phyloP scores from a whole-genome alignment of 2,797 vertebrate genomes.

The Cirrhinus molitorella region DNA sequence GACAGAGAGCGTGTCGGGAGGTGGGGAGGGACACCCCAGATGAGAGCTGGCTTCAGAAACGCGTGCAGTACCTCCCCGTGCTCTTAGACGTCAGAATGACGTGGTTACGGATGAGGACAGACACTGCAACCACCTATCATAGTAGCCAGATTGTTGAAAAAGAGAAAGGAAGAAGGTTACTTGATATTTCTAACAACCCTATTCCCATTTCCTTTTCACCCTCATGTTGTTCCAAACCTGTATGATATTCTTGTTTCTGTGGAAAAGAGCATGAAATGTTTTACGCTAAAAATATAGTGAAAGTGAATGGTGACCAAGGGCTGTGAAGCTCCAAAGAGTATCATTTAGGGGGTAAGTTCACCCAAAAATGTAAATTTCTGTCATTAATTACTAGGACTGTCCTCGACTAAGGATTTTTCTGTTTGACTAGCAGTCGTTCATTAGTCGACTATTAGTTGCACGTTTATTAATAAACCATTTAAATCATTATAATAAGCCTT shows the following conservation, averaged over 20 bases:
- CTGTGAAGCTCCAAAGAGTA: neutral
- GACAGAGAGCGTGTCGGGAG: slow-evolving; percentile 1
- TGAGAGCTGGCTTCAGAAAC: slow-evolving; percentile 63
- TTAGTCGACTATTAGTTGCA: too few relatives aligned
- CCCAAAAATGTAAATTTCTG: too few relatives aligned
- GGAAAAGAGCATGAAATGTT: neutral
- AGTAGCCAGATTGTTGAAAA: slow-evolving; percentile 37
- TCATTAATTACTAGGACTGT: too few relatives aligned
- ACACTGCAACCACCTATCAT: slow-evolving; percentile 61
- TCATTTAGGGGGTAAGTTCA: neutral
- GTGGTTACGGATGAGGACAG: slow-evolving; percentile 67
- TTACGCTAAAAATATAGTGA: neutral
- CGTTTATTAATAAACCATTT: too few relatives aligned
- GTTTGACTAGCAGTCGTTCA: too few relatives aligned
- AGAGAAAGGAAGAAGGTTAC: slow-evolving; percentile 38
- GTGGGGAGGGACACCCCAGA: slow-evolving; percentile 8
- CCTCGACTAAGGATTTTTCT: too few relatives aligned
- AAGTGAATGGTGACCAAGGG: neutral
- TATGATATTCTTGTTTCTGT: neutral
- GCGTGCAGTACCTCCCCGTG: slow-evolving; percentile 69
- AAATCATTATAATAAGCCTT: too few relatives aligned
- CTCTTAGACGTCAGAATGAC: slow-evolving; percentile 63
- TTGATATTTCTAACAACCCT: neutral
- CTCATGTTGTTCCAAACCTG: neutral
- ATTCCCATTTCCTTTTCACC: neutral